These are phyloP conservation scores for Umimayanthus chanpuru DNA, from an alignment of 92 coral and sea anemone genomes.

Conservation along the genomic window DNA sequence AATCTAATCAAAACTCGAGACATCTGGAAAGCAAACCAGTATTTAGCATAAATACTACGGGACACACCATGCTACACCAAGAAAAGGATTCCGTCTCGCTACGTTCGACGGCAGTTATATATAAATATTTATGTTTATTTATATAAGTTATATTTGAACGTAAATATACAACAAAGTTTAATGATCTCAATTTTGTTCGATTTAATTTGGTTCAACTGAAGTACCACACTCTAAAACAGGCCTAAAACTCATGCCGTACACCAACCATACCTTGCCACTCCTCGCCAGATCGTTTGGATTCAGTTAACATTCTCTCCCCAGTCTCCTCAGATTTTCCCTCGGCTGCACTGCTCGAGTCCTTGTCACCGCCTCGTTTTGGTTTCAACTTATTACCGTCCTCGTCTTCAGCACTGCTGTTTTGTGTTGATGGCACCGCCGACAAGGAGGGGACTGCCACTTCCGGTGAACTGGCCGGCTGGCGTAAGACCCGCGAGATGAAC, in stretches of 20 bases:
- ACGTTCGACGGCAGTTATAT: too few relatives aligned
- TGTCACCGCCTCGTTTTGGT: constrained; percentile 55
- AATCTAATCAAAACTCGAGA: too few relatives aligned
- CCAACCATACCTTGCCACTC: constrained; percentile 47
- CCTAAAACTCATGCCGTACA: not conserved
- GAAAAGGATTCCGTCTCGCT: too few relatives aligned
- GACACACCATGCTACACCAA: too few relatives aligned
- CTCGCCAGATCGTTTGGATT: constrained; percentile 23
- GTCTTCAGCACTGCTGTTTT: constrained; percentile 81
- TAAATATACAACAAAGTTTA: too few relatives aligned
- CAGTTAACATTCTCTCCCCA: constrained; percentile 27
- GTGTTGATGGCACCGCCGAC: constrained; percentile 31
- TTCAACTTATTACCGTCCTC: constrained; percentile 51
- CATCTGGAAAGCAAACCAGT: too few relatives aligned
- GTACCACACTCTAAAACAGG: too few relatives aligned
- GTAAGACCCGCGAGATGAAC: constrained; percentile 91
- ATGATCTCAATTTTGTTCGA: too few relatives aligned
- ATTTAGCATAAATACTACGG: too few relatives aligned
- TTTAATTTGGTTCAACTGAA: too few relatives aligned
- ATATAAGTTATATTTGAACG: too few relatives aligned
- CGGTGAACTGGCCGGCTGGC: constrained; percentile 54
- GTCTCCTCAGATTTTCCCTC: constrained; percentile 50
- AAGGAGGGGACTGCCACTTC: constrained; percentile 23
- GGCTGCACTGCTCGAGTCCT: constrained; percentile 56
- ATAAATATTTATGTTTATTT: too few relatives aligned